Conservation (phyloP, 2,888 invertebrate species). For the Dolichopus griseipennis region DNA sequence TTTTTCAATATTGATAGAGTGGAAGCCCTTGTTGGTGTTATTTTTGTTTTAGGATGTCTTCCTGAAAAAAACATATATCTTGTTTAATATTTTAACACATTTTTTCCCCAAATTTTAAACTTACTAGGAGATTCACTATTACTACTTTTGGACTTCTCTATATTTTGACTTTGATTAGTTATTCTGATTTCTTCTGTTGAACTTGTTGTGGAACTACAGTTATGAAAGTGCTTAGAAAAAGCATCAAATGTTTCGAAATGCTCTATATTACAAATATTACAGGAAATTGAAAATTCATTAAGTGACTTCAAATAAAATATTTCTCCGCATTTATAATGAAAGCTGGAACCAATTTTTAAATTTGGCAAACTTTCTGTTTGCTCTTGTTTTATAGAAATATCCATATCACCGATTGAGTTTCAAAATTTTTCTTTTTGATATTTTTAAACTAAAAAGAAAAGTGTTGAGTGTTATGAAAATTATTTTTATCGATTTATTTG, state of each 20-base stretch:
- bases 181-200: neutral
- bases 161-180: neutral
- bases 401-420: neutral
- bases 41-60: neutral
- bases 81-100: too few species aligned
- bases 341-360: neutral
- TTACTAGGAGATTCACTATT: neutral
- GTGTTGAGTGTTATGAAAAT: too few species aligned
- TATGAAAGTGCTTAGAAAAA: neutral
- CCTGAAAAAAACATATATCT: neutral
- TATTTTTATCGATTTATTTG: too few species aligned
- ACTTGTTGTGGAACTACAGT: neutral
- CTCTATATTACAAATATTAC: neutral
- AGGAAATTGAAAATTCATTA: neutral
- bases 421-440: too few species aligned
- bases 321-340: constrained; percentile 1
- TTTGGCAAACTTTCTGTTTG: neutral
- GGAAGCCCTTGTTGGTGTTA: neutral
- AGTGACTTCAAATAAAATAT: constrained; percentile 1
- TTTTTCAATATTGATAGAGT: neutral
- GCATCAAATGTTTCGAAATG: neutral
- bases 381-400: neutral
- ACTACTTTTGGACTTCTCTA: neutral
- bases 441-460: too few species aligned
- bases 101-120: too few species aligned